Conservation (phyloP, 2,113 vertebrate genomes). For the Hemicordylus capensis region DNA sequence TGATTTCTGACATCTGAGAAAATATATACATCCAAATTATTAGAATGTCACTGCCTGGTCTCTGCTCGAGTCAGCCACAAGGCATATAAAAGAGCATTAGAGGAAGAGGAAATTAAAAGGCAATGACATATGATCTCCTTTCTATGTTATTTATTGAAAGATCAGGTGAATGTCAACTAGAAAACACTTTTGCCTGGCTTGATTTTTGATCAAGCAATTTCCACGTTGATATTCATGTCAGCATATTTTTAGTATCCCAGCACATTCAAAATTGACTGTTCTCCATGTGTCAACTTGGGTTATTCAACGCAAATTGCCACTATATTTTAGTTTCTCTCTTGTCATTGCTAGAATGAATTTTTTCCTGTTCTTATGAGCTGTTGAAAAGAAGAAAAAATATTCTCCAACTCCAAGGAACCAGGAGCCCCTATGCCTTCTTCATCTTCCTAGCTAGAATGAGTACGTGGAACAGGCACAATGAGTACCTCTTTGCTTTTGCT, state of each 20-base stretch:
- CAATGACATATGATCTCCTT: conserved; percentile 34
- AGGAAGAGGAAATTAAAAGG: conserved; percentile 45
- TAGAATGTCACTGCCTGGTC: conserved; percentile 35
- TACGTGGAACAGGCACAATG: neutral
- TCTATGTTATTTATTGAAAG: conserved; percentile 31
- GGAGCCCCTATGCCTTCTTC: neutral
- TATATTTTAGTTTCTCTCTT: conserved; percentile 9
- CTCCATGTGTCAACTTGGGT: neutral
- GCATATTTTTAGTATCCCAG: conserved; percentile 15
- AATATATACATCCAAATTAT: conserved; percentile 27
- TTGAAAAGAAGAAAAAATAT: neutral
- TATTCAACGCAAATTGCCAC: neutral
- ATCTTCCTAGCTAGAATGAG: neutral
- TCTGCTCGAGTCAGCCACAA: conserved; percentile 29
- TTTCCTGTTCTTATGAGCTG: neutral
- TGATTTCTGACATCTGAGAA: conserved; percentile 51
- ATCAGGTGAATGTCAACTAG: conserved; percentile 7
- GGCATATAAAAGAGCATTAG: conserved; percentile 34
- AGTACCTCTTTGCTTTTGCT: neutral
- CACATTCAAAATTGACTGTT: conserved; percentile 17
- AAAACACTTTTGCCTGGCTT: conserved; percentile 41
- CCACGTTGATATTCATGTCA: conserved; percentile 10
- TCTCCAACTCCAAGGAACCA: neutral
- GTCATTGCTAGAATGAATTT: conserved; percentile 1
- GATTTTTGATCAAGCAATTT: conserved; percentile 32